Evolutionary conservation across 2,113 vertebrate species (phyloP).

Genomic region (Actenoides hombroni): DNA sequence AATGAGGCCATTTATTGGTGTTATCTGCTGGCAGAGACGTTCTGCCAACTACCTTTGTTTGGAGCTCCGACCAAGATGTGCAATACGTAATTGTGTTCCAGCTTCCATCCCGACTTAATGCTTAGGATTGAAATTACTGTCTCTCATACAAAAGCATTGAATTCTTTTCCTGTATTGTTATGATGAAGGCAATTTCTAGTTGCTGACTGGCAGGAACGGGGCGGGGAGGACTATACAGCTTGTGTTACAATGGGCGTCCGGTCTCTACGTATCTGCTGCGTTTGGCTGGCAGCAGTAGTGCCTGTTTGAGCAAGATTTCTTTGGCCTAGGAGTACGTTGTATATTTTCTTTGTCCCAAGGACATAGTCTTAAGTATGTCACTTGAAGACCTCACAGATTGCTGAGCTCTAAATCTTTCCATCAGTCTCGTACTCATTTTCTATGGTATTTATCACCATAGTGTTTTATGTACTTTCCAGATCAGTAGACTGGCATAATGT

Average conservation of each 20-base stretch:
- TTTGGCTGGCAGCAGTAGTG: background rate
- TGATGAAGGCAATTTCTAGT: constrained; percentile 2
- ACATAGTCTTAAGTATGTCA: background rate
- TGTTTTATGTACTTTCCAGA: background rate
- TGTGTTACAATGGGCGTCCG: background rate
- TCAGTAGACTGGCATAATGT: background rate
- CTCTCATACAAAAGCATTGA: background rate
- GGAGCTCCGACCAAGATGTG: background rate
- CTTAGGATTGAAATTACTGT: constrained; percentile 2
- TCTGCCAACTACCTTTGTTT: constrained; percentile 14
- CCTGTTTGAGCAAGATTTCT: background rate
- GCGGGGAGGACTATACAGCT: background rate
- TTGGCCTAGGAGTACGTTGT: background rate
- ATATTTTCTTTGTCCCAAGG: background rate
- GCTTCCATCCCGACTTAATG: constrained; percentile 3
- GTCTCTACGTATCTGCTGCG: background rate
- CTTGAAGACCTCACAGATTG: background rate
- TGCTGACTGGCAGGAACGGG: background rate
- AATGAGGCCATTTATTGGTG: constrained; percentile 30
- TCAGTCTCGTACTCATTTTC: background rate
- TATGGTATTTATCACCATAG: background rate
- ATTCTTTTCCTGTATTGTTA: background rate
- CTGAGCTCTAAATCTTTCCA: background rate
- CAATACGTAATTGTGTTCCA: background rate
- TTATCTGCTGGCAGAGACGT: background rate